Base-by-base conservation (phyloP, 92 coral and sea anemone genomes). In the Chrysogorgia sp. region DNA sequence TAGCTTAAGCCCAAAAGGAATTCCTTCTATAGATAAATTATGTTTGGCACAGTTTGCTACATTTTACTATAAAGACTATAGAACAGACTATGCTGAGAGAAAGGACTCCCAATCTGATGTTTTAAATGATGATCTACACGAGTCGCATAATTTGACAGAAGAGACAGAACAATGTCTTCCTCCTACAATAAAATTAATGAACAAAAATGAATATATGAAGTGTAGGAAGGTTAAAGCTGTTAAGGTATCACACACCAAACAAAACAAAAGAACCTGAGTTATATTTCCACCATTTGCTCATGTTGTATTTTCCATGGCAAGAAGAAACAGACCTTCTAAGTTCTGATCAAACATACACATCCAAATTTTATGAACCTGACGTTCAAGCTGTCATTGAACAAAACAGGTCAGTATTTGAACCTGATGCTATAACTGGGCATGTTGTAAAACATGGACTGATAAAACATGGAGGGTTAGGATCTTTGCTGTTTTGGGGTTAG, bases 221-320 rank as follows among this genome's bases (percentile, higher is more conserved):
- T 70, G 92, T 57, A 55, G 86, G 52, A 87, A 79, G 49, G 66
- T 79, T 58, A 86, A 43, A 34, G 88, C 88, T 49, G 88, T 83
- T 20, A 63, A 82, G 60, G 75, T 88, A 41, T 88, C n/a, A n/a
- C n/a, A n/a, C n/a, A n/a, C n/a, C n/a, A n/a, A n/a, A n/a, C n/a
- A n/a, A n/a, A n/a, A n/a, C n/a, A n/a, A n/a, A n/a, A n/a, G n/a
- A n/a, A n/a, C n/a, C n/a, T n/a, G n/a, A n/a, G n/a, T n/a, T n/a
- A n/a, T n/a, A n/a, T n/a, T n/a, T n/a, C n/a, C 84, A 79, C 61
- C 80, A 79, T 60, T 58, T 84, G 28, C 80, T 65, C 0, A 77
- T 77, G 57, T 26, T 68, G 30, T 68, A 82, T 40, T 76, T 31
- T 43, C 88, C 88, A 67, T 84, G 88, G 88, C 70, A 66, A 68